These are phyloP conservation scores for Microplitis deprimator DNA, from an alignment of 2,888 invertebrate genomes.

Conservation along the genomic window DNA sequence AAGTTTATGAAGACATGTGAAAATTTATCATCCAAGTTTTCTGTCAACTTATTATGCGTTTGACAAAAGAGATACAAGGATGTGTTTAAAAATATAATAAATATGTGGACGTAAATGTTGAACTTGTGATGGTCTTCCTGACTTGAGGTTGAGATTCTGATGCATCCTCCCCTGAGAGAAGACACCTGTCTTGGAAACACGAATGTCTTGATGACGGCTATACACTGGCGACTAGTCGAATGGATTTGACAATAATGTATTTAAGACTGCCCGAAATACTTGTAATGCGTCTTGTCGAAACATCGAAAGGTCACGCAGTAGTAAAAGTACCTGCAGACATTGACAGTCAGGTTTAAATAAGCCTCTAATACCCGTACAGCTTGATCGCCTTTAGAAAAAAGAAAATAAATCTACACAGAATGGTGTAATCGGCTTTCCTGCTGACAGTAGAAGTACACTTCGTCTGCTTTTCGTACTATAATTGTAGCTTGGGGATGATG, in stretches of 20 bases:
- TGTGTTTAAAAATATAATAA: background rate
- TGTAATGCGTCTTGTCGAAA: conserved; percentile 55
- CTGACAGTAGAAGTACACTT: conserved; percentile 2
- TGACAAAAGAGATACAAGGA: background rate
- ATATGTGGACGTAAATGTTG: conserved; percentile 31
- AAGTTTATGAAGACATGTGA: too few relatives aligned
- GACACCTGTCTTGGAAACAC: conserved; percentile 43
- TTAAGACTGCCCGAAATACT: conserved; percentile 50
- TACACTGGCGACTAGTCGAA: background rate
- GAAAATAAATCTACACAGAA: conserved; percentile 31
- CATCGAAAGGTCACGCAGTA: conserved; percentile 57
- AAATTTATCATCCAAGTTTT: background rate
- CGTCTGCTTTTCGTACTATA: conserved; percentile 26
- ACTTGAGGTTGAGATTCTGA: conserved; percentile 17
- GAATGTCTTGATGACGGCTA: background rate
- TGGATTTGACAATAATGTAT: background rate
- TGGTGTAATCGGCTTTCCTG: conserved; percentile 47
- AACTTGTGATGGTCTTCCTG: background rate
- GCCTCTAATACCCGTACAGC: conserved; percentile 17
- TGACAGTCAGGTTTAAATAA: conserved; percentile 40
- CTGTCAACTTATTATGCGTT: background rate
- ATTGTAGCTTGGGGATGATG: conserved; percentile 28
- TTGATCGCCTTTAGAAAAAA: conserved; percentile 39
- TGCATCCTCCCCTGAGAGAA: background rate
- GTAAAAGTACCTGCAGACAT: conserved; percentile 53